Percentiles rank a stretch among this genome's conserved stretches.
Conservation (phyloP, 2,113 vertebrate genomes). For the Hydrolagus affinis region DNA sequence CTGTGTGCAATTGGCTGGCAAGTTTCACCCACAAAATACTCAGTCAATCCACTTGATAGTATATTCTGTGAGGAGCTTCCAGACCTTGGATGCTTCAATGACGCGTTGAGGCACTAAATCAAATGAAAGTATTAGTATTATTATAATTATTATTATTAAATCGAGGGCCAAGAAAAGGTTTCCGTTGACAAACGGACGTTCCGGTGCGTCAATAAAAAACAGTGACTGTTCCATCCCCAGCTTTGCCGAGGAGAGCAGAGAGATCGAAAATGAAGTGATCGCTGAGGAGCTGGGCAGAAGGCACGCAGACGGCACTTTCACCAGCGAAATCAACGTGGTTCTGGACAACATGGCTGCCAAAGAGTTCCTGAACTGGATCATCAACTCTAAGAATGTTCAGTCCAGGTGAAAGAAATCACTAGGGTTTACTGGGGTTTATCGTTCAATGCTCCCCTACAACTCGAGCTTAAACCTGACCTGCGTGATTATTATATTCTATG, state of each 20-base stretch:
- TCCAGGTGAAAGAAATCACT: conserved; percentile 5
- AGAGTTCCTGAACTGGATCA: conserved; percentile 90
- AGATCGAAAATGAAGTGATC: conserved; percentile 17
- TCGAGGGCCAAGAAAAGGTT: background rate
- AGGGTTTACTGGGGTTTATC: too few species aligned
- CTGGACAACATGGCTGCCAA: conserved; percentile 85
- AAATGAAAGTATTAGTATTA: too few species aligned
- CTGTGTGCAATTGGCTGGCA: too few species aligned
- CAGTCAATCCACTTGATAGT: too few species aligned
- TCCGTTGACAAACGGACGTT: background rate
- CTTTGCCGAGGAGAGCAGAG: conserved; percentile 56
- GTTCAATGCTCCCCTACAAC: too few species aligned
- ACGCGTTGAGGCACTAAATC: too few species aligned
- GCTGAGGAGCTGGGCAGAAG: conserved; percentile 61
- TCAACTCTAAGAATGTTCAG: conserved; percentile 75
- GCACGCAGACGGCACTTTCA: conserved; percentile 90
- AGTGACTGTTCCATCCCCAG: conserved; percentile 47
- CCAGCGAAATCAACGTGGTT: conserved; percentile 85
- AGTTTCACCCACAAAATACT: too few species aligned
- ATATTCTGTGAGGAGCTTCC: too few species aligned
- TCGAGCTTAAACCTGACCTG: too few species aligned
- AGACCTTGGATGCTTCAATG: too few species aligned
- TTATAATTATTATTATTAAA: background rate
- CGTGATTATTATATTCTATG: background rate
- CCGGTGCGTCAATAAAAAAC: background rate